These are phyloP conservation scores for Acanthosepion lycidas DNA, from an alignment of 2,888 invertebrate genomes.

Conservation along the genomic window DNA sequence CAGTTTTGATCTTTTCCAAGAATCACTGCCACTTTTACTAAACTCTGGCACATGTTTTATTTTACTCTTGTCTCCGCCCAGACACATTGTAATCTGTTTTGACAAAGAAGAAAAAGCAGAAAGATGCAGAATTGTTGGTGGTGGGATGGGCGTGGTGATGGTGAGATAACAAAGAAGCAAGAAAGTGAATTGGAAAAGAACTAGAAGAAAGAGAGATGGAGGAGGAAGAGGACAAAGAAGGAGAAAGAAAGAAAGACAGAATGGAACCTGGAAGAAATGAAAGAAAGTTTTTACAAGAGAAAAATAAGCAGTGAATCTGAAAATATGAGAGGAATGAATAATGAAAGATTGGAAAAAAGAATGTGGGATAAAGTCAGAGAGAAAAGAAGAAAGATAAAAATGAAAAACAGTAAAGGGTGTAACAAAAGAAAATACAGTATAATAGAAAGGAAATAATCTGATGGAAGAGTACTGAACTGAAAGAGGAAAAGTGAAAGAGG, in stretches of 20 bases:
- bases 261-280: not conserved
- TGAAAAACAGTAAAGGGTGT: not conserved
- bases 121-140: not conserved
- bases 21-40: not conserved
- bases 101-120: not conserved
- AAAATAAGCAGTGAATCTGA: not conserved
- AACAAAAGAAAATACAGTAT: not conserved
- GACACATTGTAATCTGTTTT: not conserved
- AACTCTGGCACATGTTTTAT: not conserved
- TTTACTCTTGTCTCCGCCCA: constrained; percentile 12
- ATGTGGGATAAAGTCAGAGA: not conserved
- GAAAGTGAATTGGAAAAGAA: not conserved
- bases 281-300: not conserved
- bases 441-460: no score
- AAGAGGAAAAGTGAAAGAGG: not conserved
- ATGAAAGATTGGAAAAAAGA: not conserved
- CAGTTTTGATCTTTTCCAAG: not conserved
- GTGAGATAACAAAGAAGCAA: not conserved
- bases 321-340: no score
- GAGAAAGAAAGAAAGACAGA: not conserved
- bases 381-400: not conserved
- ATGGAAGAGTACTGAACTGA: no score
- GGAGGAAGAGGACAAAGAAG: not conserved
- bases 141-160: no score
- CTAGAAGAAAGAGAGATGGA: not conserved